Evolutionary conservation across 1,140 invertebrate genomes (phyloP), one percentile per base, ranked within the genome.

Genomic region (Drosophila ambigua): DNA sequence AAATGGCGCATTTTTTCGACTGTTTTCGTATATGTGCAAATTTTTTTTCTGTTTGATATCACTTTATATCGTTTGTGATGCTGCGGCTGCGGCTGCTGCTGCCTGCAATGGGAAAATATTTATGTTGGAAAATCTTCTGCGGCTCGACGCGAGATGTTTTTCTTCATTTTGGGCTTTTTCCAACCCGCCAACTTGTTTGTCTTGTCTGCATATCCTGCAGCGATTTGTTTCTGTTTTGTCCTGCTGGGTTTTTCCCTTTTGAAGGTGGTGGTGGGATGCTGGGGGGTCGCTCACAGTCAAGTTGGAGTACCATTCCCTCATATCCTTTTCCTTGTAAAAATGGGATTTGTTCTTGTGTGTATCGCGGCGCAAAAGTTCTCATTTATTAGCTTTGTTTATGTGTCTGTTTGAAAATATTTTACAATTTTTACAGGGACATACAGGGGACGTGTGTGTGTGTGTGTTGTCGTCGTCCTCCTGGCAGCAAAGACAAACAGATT

Each of bases 131-230:
- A 87, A 82, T 75, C 74, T 85, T 77, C 62, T 82, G 82, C 83
- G 83, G 83, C 74, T 78, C 74, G 52, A 66, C 78, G 52, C 52
- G 35, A 39, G 68, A 20, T 24, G 73, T 85, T 74, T 65, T 80
- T 80, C 53, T 72, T 80, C 53, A 52, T 79, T 66, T 77, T 69
- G 26, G 11, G 51, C 15, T 46, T 60, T 63, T 31, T 45, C 58
- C 53, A 28, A 28, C n/a, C 48, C n/a, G 31, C 31, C 20, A 78
- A 85, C 82, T 85, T 85, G 82, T 87, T 88, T 87, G 83, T 68
- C 83, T 87, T 87, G 82, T 82, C 82, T 88, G 82, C 83, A 88
- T 87, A 88, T 82, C 82, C 83, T 88, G 83, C 83, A 82, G 83
- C 82, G 75, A 72, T 85, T 82, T 78, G 77, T 62, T 77, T 49